phyloP scores from a whole-genome alignment of 1,140 invertebrate species.

The Drosophila bocki region DNA sequence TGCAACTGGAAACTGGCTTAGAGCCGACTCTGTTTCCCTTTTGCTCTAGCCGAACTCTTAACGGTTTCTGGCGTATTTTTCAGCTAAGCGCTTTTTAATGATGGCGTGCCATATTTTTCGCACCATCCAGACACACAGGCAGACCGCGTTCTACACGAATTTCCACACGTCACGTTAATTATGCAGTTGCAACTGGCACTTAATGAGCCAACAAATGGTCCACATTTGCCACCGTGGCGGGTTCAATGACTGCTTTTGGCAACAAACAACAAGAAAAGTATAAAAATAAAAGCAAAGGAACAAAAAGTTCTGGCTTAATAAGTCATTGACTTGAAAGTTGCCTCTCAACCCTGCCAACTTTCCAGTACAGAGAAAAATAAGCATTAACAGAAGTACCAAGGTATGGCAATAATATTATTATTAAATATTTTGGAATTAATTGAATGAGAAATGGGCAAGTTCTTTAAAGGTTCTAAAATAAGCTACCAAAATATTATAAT shows the following conservation, averaged over 20 bases:
- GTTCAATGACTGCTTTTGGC: constrained; percentile 66
- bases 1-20: constrained; percentile 39
- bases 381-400: too few species aligned
- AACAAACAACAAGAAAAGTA: constrained; percentile 8
- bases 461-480: background rate
- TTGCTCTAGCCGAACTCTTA: constrained; percentile 38
- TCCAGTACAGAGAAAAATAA: constrained; percentile 3
- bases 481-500: background rate
- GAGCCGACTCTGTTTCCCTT: constrained; percentile 30
- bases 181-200: constrained; percentile 68
- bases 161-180: constrained; percentile 64
- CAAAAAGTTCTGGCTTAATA: constrained; percentile 24
- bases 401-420: background rate
- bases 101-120: constrained; percentile 75
- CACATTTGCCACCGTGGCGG: constrained; percentile 38
- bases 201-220: constrained; percentile 59
- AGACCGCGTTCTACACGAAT: constrained; percentile 60
- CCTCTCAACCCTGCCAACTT: background rate
- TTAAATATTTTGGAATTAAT: background rate
- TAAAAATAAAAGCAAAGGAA: constrained; percentile 3
- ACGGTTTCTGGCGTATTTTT: constrained; percentile 62
- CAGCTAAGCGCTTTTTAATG: constrained; percentile 79
- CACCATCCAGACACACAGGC: constrained; percentile 38
- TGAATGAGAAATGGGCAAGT: too few species aligned
- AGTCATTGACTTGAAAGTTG: constrained; percentile 49